Conservation (phyloP, 1,140 invertebrate genomes). For the Papilio polyxenes region DNA sequence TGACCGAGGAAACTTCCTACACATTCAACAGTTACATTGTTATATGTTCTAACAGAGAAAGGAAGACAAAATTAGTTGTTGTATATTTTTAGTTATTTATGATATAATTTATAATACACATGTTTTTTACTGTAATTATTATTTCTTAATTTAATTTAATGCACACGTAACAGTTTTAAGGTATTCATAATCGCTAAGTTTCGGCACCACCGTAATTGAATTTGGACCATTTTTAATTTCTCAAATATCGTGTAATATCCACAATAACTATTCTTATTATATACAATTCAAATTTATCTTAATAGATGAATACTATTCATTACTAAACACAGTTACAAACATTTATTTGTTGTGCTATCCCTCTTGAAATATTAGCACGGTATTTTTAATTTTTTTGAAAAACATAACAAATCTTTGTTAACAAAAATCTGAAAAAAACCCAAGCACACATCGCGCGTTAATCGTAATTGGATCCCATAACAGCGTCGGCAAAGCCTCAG, state of each 20-base stretch:
- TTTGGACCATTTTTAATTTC: too few relatives aligned
- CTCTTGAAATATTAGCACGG: too few relatives aligned
- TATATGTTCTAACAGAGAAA: neutral
- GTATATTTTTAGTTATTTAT: neutral
- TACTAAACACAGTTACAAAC: neutral
- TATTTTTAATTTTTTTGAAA: neutral
- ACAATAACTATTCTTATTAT: too few relatives aligned
- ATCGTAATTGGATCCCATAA: constrained; percentile 46
- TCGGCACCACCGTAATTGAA: too few relatives aligned
- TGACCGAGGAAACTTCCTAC: constrained; percentile 54
- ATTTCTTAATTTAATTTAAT: neutral
- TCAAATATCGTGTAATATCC: too few relatives aligned
- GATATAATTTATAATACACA: neutral
- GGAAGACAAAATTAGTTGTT: neutral
- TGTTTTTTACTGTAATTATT: neutral
- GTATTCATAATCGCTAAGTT: too few relatives aligned
- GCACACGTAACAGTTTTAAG: too few relatives aligned
- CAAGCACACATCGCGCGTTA: constrained; percentile 11
- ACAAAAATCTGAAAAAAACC: constrained; percentile 1
- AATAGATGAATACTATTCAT: neutral
- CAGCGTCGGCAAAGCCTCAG: constrained; percentile 53
- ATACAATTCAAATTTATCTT: too few relatives aligned
- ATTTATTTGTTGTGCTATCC: too few relatives aligned
- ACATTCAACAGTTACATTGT: constrained; percentile 29
- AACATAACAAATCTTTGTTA: constrained; percentile 8